These are phyloP conservation scores for Spilogale gracilis DNA, from an alignment of 2,113 vertebrate species.

Conservation along the genomic window DNA sequence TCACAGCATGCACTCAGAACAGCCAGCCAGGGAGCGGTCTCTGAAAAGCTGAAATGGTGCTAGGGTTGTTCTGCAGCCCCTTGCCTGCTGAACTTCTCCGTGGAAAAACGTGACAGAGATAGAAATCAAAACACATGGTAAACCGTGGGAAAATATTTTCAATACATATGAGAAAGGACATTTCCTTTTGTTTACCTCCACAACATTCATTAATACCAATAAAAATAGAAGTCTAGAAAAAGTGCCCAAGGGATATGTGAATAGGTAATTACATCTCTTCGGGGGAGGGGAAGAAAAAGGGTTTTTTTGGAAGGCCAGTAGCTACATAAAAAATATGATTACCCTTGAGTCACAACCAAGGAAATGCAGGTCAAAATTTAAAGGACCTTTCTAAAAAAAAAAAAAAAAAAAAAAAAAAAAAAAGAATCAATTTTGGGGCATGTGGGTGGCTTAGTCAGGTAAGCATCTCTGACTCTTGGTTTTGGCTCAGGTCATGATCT, in stretches of 20 bases:
- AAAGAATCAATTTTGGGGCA: fast-evolving
- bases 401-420: no score
- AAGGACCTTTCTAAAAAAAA: neutral
- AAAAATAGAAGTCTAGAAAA: neutral
- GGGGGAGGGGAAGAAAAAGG: neutral
- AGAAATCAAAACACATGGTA: neutral
- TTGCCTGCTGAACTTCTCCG: neutral
- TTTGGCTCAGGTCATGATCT: neutral
- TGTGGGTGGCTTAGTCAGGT: neutral
- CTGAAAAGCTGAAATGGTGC: neutral
- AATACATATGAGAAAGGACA: neutral
- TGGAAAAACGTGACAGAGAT: neutral
- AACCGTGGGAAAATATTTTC: neutral
- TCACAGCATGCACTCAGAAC: neutral
- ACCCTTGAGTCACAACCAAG: constrained; percentile 9
- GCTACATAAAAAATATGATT: neutral
- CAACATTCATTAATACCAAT: neutral
- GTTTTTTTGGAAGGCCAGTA: neutral
- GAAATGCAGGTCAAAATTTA: neutral
- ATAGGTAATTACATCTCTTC: neutral
- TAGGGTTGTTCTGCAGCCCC: fast-evolving
- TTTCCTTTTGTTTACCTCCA: neutral
- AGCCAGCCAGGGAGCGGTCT: neutral
- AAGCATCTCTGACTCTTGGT: neutral
- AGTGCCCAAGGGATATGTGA: neutral